Base-by-base conservation (phyloP, 2,113 vertebrate species). In the Silurus meridionalis region DNA sequence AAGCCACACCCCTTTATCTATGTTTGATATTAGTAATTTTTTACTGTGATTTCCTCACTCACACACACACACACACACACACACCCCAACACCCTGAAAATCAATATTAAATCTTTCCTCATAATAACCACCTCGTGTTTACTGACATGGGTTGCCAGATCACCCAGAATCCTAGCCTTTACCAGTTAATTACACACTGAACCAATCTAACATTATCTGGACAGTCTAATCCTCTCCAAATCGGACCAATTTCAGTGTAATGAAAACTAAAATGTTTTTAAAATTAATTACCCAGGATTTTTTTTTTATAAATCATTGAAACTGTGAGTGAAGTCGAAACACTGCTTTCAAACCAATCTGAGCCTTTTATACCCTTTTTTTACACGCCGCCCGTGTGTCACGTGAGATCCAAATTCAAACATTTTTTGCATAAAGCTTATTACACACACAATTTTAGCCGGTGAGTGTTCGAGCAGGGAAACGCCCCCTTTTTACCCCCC, bases 261-360 rank as follows among this genome's bases (percentile, higher is more conserved):
- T 13, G 9, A 23, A 21, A 72, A 50, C 10, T 37, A 37, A 37
- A 21, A 46, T 17, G 19, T 17, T 46, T 46, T 48, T 19, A 46
- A 19, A 71, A 28, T 23, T 8, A 8, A 67, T 3, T 23, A 58
- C 13, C 11, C 69, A 72, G 46, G 19, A 7, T 46, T 7, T 52
- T 74, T 74, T 50, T 37, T 37, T 37, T 58, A 50, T 23, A 50
- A 50, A 55, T 14, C 5, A 14, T 77, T 77, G 0, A 78, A 78
- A 55, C 74, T 78, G 74, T 78, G 74, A 57, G 74, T 78, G 28
- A 78, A 25, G 74, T 78, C 74, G 37, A 78, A 78, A 57, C 74
- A 57, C 74, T 78, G 74, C 74, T 78, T 78, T 53, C 55, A 6
- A 55, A 55, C n/a, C 23, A 25, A 78, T 25, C 74, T 57, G 74